These are phyloP conservation scores for Rhabdomys pumilio DNA, from an alignment of 2,797 vertebrate genomes.

Conservation along the genomic window DNA sequence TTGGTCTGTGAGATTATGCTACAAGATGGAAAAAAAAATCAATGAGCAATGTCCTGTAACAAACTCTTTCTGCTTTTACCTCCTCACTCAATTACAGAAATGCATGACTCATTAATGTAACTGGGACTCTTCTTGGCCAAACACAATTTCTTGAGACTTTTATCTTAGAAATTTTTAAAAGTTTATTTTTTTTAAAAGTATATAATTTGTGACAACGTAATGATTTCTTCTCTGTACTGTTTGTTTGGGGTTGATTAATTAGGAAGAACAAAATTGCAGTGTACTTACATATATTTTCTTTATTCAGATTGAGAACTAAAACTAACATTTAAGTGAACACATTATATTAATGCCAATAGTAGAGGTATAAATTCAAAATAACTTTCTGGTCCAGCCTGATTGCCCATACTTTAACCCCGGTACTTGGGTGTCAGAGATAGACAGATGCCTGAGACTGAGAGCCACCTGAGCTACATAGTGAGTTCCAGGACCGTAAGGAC, in stretches of 20 bases:
- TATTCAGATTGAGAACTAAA: not conserved
- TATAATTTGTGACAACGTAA: slow-evolving; percentile 3
- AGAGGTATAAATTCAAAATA: not conserved
- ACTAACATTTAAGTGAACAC: not conserved
- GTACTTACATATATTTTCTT: not conserved
- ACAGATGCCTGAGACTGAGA: not conserved
- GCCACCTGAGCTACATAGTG: not conserved
- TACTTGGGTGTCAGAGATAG: not conserved
- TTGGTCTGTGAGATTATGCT: not conserved
- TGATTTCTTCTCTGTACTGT: slow-evolving; percentile 28
- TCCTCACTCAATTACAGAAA: not conserved
- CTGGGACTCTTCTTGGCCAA: slow-evolving; percentile 1
- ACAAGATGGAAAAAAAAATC: not conserved
- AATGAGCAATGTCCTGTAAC: not conserved
- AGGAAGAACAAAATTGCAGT: not conserved
- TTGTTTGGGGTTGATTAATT: slow-evolving; percentile 33
- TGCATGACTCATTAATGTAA: slow-evolving; percentile 37
- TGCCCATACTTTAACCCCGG: not conserved
- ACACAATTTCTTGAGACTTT: slow-evolving; percentile 31
- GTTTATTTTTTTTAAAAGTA: slow-evolving; percentile 5
- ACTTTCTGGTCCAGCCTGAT: not conserved
- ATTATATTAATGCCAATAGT: not conserved
- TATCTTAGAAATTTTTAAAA: slow-evolving; percentile 20
- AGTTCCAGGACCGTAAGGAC: not conserved
- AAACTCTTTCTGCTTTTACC: not conserved